Evolutionary conservation across 2,888 invertebrate genomes (phyloP), one percentile per base, ranked within the genome.

Genomic region (Drosophila villosipedis): DNA sequence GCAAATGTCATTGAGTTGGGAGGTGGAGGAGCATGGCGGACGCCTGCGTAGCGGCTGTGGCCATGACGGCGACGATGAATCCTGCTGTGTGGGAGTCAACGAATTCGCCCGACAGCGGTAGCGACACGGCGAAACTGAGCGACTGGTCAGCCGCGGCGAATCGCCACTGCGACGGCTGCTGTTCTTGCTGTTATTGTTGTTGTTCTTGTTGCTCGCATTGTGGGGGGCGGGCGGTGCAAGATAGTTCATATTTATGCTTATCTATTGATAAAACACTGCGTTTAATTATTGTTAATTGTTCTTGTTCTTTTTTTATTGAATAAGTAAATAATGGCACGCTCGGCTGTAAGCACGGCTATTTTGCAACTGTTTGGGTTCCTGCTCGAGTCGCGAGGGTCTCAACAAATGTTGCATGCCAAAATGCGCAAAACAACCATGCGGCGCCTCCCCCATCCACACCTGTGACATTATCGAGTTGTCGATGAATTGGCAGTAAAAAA

Each of bases 1-100:
- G 67, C 83, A 81, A 22, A 81, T 59, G 31, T 91, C 91, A 33
- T 71, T 79, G 5, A 84, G 61, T 10, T 82, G 80, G 9, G 81
- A 79, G 6, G 80, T 70, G 35, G 35, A 35, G 10, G 69, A 80
- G 0, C 84, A 82, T n/a, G 76, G 66, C 35, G 73, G 68, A 30
- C 76, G 82, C 64, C 71, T 74, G 52, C 55, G 68, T 31, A 61
- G 53, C 49, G 76, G 53, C 67, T 60, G 49, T 14, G 77, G 67
- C 35, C 73, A 49, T 16, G 68, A 25, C 55, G 76, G 39, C 10
- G 68, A 25, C 55, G 71, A 49, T n/a, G 73, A 79, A 28, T 39
- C 57, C 57, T 57, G 57, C 65, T 82, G 64, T 14, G 58, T n/a
- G 7, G 74, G 75, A 16, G 80, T 72, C 37, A 77, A 50, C 6